Percentiles rank a stretch among this genome's conserved stretches.
Conservation (phyloP, 2,888 invertebrate genomes). For the Rhaphigaster nebulosa region DNA sequence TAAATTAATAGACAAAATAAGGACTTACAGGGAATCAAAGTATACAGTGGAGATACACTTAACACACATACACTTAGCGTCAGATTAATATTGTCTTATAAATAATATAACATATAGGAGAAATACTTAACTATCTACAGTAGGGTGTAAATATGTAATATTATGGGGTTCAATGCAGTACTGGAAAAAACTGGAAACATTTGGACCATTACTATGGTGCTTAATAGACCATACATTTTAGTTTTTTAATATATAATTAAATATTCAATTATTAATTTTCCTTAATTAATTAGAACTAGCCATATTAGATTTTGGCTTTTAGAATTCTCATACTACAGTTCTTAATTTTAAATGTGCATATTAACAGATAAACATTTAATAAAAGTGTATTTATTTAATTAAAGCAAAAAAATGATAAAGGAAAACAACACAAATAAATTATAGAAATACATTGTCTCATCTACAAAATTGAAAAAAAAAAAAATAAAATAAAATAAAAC, state of each 20-base stretch:
- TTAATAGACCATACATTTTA: conserved; percentile 69
- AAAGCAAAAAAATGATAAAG: conserved; percentile 25
- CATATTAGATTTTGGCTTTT: not conserved
- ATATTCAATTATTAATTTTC: not conserved
- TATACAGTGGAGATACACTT: not conserved
- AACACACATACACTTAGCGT: not conserved
- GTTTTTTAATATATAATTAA: conserved; percentile 30
- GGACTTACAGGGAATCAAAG: not conserved
- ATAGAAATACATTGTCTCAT: conserved; percentile 28
- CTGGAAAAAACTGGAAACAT: conserved; percentile 63
- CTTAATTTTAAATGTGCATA: conserved; percentile 33
- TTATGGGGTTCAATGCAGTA: not conserved
- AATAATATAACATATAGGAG: not conserved
- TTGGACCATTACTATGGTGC: conserved; percentile 64
- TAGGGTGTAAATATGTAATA: not conserved
- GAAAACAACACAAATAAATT: not conserved
- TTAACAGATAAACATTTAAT: conserved; percentile 28
- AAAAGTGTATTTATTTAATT: not conserved
- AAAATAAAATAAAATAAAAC: conserved; percentile 7
- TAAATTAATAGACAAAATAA: not conserved
- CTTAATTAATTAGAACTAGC: not conserved
- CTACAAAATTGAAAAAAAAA: not conserved
- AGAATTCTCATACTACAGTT: not conserved
- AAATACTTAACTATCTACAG: not conserved
- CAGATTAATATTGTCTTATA: not conserved